Evolutionary conservation across 1,140 invertebrate genomes (phyloP), one percentile per base, ranked within the genome.

Genomic region (Ceratosolen fusciceps): DNA sequence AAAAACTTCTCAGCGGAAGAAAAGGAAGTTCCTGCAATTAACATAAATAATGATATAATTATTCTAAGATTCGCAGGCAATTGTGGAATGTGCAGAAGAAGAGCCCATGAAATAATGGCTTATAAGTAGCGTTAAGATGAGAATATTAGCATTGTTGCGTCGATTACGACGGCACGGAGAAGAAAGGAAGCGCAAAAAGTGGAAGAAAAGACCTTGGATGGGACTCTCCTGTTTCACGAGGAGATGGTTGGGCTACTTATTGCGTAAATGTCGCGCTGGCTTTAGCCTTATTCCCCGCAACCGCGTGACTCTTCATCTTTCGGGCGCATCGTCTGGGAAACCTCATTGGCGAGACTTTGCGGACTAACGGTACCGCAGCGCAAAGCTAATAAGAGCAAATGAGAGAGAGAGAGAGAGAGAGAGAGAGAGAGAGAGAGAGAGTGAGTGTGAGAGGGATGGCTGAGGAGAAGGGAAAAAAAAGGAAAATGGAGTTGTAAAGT

Each of bases 401-500:
- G 29, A 24, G 56, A 14, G 3, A 19, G 49, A 19, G 10, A 21
- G 21, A 5, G 49, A 52, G 49, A 5, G 39, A 7, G 5, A 12
- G 19, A 68, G 12, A n/a, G 29, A 56, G 12, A 19, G 29, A 9
- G 29, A 24, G 56, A 14, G 3, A 19, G 49, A 19, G 10, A 21
- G 21, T 3, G 49, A 52, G 49, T 12, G 39, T 43, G 5, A 12
- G 39, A 43, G 39, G 5, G 9, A 67, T 9, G 39, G 7, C 8
- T 26, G 52, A 68, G 37, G n/a, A 21, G 62, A 72, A 78, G 31
- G 47, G 58, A 8, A 14, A n/a, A n/a, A n/a, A n/a, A n/a, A n/a
- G n/a, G n/a, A n/a, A n/a, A n/a, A n/a, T 71, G 26, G 24, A 7
- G 34, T 77, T 77, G 67, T 71, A 71, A 77, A 71, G 67, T 71